Percentiles rank a stretch among this genome's conserved stretches.
phyloP scores from a whole-genome alignment of 2,888 invertebrate genomes.

The Dryococelus australis region DNA sequence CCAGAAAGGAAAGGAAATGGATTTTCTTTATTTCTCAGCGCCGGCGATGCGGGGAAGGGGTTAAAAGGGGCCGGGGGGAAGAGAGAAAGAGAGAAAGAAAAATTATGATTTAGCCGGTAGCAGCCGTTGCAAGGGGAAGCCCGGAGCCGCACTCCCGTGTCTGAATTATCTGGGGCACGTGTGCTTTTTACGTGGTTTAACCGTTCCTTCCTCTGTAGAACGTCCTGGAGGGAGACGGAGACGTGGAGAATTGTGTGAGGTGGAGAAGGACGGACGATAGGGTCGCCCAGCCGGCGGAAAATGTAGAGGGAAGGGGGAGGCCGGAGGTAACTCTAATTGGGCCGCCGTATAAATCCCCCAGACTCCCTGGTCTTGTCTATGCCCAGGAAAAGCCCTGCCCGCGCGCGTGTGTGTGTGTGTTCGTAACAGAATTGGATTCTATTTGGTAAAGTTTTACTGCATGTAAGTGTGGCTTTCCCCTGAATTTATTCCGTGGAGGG shows the following conservation, averaged over 20 bases:
- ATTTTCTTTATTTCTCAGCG: constrained; percentile 16
- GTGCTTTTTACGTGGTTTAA: constrained; percentile 30
- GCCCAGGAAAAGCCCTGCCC: neutral
- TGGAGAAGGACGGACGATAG: neutral
- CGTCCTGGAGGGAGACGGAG: neutral
- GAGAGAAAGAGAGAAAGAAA: neutral
- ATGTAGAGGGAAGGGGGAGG: neutral
- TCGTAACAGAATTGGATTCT: constrained; percentile 27
- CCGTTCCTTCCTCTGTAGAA: neutral
- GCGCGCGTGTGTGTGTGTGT: constrained; percentile 4
- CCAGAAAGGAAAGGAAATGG: constrained; percentile 11
- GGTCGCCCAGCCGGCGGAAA: neutral
- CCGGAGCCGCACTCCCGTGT: neutral
- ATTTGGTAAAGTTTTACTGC: constrained; percentile 28
- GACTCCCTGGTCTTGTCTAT: constrained; percentile 3
- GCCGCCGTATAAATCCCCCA: constrained; percentile 4
- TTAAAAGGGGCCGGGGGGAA: neutral
- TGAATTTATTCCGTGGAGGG: constrained; percentile 21
- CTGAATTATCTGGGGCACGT: constrained; percentile 27
- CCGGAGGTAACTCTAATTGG: constrained; percentile 6
- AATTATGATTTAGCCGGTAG: neutral
- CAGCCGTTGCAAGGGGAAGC: neutral
- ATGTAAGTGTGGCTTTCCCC: constrained; percentile 28
- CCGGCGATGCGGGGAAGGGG: neutral
- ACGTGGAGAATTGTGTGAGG: neutral